phyloP scores from a whole-genome alignment of 2,888 invertebrate species.

The Gisinianus flammeolus region DNA sequence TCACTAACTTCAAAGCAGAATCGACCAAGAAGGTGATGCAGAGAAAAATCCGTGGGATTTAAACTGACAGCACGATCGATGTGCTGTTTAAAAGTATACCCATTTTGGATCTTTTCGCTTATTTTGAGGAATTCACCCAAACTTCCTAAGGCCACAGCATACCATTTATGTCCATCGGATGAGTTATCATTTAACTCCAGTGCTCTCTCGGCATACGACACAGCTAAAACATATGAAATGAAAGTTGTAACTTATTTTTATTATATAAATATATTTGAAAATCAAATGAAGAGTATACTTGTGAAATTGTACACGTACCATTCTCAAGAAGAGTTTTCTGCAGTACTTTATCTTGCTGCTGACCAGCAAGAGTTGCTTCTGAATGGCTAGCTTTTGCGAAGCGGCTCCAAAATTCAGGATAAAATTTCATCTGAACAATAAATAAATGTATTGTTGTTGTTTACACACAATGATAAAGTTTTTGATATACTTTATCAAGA shows the following conservation, averaged over 20 bases:
- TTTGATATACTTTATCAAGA: background rate
- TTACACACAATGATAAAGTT: background rate
- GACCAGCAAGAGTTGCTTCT: constrained; percentile 59
- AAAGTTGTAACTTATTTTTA: background rate
- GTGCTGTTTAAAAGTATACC: constrained; percentile 71
- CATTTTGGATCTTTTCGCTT: constrained; percentile 72
- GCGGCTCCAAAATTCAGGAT: constrained; percentile 62
- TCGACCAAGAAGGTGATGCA: constrained; percentile 73
- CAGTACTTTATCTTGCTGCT: constrained; percentile 60
- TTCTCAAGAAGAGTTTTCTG: constrained; percentile 59
- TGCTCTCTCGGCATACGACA: constrained; percentile 67
- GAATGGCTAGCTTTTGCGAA: constrained; percentile 63
- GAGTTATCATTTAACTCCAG: constrained; percentile 65
- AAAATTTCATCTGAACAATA: constrained; percentile 53
- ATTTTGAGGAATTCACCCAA: constrained; percentile 68
- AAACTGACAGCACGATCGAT: constrained; percentile 70
- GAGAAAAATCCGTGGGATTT: constrained; percentile 68
- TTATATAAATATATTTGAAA: background rate
- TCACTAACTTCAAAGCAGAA: constrained; percentile 70
- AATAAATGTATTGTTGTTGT: background rate
- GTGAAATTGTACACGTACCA: constrained; percentile 13
- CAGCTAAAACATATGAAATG: constrained; percentile 62
- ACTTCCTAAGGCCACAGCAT: constrained; percentile 71
- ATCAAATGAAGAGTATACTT: background rate
- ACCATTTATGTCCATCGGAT: constrained; percentile 74